Base-by-base conservation (phyloP, 2,888 invertebrate species). In the Hetaerina titia region DNA sequence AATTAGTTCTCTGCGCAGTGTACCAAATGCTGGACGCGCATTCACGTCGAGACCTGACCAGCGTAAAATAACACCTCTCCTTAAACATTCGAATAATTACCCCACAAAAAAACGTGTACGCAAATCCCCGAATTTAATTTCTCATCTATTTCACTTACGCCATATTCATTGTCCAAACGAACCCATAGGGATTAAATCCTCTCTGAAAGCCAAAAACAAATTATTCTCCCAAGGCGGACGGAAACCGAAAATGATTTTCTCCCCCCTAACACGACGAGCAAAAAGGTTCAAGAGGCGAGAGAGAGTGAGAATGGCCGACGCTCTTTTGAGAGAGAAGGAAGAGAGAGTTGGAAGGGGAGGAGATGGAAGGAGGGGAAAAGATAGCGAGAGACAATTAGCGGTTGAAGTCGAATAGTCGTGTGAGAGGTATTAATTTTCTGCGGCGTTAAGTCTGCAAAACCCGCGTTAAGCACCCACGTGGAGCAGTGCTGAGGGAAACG, bases 341-440 rank as follows among this genome's bases (percentile, higher is more conserved):
- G n/a, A n/a, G n/a, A n/a, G n/a, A n/a, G n/a, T n/a, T n/a, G n/a
- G 13, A 31, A 31, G 45, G 45, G 45, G 45, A 45, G 45, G 45
- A 4, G n/a, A n/a, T 7, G 74, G n/a, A 4, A 45, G 45, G 45
- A 31, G 5, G 69, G 69, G 69, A 69, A 69, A 69, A 17, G 69
- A 69, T 69, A n/a, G 69, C n/a, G 81, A 81, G 81, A 31, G 25
- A 81, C 81, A 81, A 81, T 81, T 81, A 81, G 81, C 81, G 25
- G 81, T 22, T 81, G 25, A 81, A 81, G 81, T 31, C 31, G 81
- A 81, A 31, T 31, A 31, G 81, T 81, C 81, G 81, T 45, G 45
- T 1, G 81, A 8, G 81, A n/a, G 81, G 81, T 81, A 81, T 81
- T 81, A 81, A 81, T 81, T 81, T 81, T 81, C 81, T 25, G 81